These are phyloP conservation scores for Spheniscus humboldti DNA, from an alignment of 2,797 vertebrate genomes.

Conservation along the genomic window DNA sequence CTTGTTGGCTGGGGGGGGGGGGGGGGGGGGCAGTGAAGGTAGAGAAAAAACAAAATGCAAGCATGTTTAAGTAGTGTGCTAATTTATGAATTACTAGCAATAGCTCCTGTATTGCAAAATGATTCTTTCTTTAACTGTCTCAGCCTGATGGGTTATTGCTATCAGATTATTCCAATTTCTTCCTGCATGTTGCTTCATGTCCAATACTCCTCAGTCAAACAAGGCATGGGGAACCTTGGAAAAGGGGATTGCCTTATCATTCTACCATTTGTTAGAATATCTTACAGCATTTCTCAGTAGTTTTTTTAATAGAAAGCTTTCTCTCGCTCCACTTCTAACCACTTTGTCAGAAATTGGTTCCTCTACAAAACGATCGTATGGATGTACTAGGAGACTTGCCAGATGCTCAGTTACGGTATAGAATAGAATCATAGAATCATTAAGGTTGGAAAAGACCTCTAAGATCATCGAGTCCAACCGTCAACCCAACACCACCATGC, in stretches of 20 bases:
- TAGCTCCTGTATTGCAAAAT: neutral
- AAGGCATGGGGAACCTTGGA: neutral
- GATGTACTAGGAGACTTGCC: neutral
- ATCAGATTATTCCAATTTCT: neutral
- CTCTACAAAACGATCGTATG: neutral
- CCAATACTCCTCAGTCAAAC: fast-evolving
- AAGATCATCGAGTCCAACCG: too few relatives aligned
- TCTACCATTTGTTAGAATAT: neutral
- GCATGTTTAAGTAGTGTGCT: neutral
- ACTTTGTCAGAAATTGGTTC: neutral
- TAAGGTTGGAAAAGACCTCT: too few relatives aligned
- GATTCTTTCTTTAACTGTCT: neutral
- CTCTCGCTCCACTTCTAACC: neutral
- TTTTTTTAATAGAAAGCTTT: neutral
- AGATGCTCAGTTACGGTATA: neutral
- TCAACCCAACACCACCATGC: too few relatives aligned
- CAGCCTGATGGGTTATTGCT: neutral
- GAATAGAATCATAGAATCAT: too few relatives aligned
- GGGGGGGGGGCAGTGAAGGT: neutral
- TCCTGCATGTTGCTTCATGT: neutral
- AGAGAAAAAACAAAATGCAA: neutral
- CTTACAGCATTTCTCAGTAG: neutral
- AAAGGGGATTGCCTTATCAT: neutral
- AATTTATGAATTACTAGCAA: neutral
- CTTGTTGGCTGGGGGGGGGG: neutral